These are phyloP conservation scores for Philypnodon macrostomus DNA, from an alignment of 2,797 vertebrate genomes.

Conservation along the genomic window DNA sequence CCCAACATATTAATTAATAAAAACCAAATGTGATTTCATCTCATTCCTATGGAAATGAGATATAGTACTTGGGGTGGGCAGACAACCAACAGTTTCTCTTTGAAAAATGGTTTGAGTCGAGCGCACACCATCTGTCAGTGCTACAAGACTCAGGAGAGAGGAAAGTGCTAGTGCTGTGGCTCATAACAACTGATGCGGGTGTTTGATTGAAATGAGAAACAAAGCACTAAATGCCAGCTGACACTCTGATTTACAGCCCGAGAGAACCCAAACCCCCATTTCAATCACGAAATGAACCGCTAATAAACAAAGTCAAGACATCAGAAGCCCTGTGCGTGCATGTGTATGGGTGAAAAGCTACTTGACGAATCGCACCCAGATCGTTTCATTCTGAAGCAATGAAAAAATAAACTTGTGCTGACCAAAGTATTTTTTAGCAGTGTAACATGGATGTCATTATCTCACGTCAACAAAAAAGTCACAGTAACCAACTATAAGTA, in stretches of 20 bases:
- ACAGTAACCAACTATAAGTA: slow-evolving; percentile 45
- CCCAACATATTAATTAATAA: slow-evolving; percentile 35
- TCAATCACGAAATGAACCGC: slow-evolving; percentile 80
- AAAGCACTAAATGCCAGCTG: slow-evolving; percentile 80
- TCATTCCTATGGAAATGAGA: slow-evolving; percentile 56
- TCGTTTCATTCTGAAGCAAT: slow-evolving; percentile 63
- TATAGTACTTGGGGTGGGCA: slow-evolving; percentile 38
- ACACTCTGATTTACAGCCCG: slow-evolving; percentile 75
- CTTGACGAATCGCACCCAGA: slow-evolving; percentile 61
- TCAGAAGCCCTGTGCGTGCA: slow-evolving; percentile 53
- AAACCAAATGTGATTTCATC: slow-evolving; percentile 32
- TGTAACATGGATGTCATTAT: slow-evolving; percentile 20
- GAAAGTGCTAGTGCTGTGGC: slow-evolving; percentile 52
- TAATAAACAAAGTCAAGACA: slow-evolving; percentile 76
- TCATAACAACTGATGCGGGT: slow-evolving; percentile 72
- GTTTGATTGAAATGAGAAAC: slow-evolving; percentile 84
- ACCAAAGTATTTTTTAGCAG: slow-evolving; percentile 30
- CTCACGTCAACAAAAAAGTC: slow-evolving; percentile 53
- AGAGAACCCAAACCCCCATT: slow-evolving; percentile 72
- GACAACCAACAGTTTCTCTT: slow-evolving; percentile 26
- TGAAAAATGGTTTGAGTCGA: slow-evolving; percentile 61
- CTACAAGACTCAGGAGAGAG: slow-evolving; percentile 63
- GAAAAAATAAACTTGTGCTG: slow-evolving; percentile 29
- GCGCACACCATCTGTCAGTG: slow-evolving; percentile 70
- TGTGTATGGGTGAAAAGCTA: slow-evolving; percentile 38